Evolutionary conservation across 2,797 vertebrate genomes (phyloP).

Genomic region (Arremon aurantiirostris): DNA sequence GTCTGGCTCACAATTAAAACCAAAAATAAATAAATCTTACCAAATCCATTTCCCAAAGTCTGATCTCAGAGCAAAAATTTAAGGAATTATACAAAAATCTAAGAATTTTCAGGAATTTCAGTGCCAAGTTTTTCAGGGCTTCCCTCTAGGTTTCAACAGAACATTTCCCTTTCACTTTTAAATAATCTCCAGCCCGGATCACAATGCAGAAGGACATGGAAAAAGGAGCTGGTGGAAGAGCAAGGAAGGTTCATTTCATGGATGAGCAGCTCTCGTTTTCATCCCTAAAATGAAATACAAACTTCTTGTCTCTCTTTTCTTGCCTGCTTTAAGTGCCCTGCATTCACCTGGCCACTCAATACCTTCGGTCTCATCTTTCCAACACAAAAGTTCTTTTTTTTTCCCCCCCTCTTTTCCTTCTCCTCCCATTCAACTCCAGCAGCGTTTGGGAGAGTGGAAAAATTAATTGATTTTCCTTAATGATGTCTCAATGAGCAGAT

Average conservation of each 20-base stretch:
- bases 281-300: slow-evolving; percentile 36
- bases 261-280: slow-evolving; percentile 31
- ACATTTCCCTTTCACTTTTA: slow-evolving; percentile 32
- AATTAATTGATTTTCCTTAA: slow-evolving; percentile 76
- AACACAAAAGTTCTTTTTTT: slow-evolving; percentile 35
- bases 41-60: background rate
- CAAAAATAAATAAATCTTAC: background rate
- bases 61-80: background rate
- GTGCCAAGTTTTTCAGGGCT: background rate
- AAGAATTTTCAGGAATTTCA: background rate
- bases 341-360: slow-evolving; percentile 61
- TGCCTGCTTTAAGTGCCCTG: slow-evolving; percentile 46
- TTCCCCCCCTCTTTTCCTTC: background rate
- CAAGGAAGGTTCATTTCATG: background rate
- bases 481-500: slow-evolving; percentile 54
- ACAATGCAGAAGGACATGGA: background rate
- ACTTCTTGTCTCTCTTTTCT: slow-evolving; percentile 61
- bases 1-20: background rate
- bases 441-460: slow-evolving; percentile 72
- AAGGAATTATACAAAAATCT: background rate
- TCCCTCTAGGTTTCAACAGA: background rate
- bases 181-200: background rate
- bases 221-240: background rate
- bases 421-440: slow-evolving; percentile 59
- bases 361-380: slow-evolving; percentile 48